These are phyloP conservation scores for Scalopus aquaticus DNA, from an alignment of 2,113 vertebrate species.

Conservation along the genomic window DNA sequence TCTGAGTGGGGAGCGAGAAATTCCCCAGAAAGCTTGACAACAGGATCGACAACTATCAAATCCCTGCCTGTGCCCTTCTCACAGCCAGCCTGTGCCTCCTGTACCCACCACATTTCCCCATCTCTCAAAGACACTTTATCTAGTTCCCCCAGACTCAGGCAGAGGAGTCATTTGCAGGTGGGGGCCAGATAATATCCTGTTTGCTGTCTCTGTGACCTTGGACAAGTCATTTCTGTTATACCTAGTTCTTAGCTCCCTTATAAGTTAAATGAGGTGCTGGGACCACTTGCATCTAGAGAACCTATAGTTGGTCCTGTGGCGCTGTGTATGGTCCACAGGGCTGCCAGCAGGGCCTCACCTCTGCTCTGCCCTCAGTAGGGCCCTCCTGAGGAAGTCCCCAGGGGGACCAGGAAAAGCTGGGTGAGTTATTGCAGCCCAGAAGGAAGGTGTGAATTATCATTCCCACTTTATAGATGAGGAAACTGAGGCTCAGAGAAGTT, in stretches of 20 bases:
- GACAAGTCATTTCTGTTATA: not conserved
- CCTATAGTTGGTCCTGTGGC: not conserved
- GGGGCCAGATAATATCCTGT: not conserved
- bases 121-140: not conserved
- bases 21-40: not conserved
- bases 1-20: not conserved
- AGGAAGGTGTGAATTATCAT: not conserved
- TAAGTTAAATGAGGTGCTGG: not conserved
- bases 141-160: not conserved
- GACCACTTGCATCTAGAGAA: not conserved
- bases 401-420: not conserved
- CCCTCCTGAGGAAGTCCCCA: not conserved
- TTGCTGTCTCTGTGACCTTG: not conserved
- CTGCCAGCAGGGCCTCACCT: not conserved
- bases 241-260: not conserved
- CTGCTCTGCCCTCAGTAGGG: not conserved
- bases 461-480: conserved; percentile 51
- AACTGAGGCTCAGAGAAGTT: conserved; percentile 48
- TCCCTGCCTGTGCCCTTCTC: not conserved
- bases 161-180: not conserved
- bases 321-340: not conserved
- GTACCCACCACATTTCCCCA: not conserved
- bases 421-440: not conserved
- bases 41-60: not conserved
- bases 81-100: not conserved